phyloP scores from a whole-genome alignment of 2,888 invertebrate species.

The Synanthedon formicaeformis region DNA sequence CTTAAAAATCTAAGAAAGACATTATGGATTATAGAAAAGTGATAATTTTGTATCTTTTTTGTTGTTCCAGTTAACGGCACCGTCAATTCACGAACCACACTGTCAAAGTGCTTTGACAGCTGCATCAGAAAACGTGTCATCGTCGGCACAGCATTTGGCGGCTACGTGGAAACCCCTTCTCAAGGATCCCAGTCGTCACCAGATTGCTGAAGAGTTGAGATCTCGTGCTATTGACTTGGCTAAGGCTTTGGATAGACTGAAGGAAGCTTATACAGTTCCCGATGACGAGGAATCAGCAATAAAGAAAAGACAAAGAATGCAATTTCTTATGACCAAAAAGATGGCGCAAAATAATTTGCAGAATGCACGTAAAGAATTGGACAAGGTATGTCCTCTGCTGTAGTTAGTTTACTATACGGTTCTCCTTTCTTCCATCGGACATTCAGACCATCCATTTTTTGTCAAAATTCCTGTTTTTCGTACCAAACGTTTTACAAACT shows the following conservation, averaged over 20 bases:
- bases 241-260: constrained; percentile 35
- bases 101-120: constrained; percentile 48
- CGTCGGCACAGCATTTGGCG: constrained; percentile 26
- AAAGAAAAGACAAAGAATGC: background rate
- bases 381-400: background rate
- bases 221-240: constrained; percentile 23
- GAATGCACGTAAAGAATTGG: background rate
- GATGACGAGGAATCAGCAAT: background rate
- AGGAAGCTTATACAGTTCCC: constrained; percentile 20
- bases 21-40: background rate
- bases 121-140: constrained; percentile 26
- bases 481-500: no score
- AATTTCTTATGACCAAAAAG: background rate
- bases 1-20: no score
- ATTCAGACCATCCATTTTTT: no score
- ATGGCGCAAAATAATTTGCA: background rate
- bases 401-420: no score
- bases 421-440: no score
- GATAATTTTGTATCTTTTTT: background rate
- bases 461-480: no score
- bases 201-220: constrained; percentile 18
- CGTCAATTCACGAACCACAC: constrained; percentile 43
- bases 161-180: constrained; percentile 25
- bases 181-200: constrained; percentile 18
- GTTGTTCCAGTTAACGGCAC: constrained; percentile 31